These are phyloP conservation scores for Phrynocephalus versicolor DNA, from an alignment of 2,113 vertebrate species.

Conservation along the genomic window DNA sequence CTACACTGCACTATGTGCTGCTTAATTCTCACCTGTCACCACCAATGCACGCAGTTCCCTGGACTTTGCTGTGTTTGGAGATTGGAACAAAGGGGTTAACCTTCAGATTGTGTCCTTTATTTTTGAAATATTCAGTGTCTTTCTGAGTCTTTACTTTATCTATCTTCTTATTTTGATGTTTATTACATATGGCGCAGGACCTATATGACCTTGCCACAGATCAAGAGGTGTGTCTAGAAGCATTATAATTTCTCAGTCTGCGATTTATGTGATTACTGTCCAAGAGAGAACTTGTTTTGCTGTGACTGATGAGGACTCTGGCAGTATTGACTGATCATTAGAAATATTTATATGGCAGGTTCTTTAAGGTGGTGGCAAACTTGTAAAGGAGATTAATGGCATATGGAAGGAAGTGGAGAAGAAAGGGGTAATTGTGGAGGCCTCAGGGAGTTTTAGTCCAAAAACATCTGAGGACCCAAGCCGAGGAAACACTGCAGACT, in stretches of 20 bases:
- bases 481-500: too few relatives aligned
- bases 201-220: constrained; percentile 72
- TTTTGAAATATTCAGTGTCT: constrained; percentile 3
- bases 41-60: not conserved
- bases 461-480: too few relatives aligned
- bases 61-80: constrained; percentile 5
- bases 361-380: constrained; percentile 56
- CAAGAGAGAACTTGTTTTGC: constrained; percentile 71
- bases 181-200: constrained; percentile 44
- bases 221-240: constrained; percentile 70
- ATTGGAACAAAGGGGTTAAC: constrained; percentile 12
- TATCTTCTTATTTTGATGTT: constrained; percentile 55
- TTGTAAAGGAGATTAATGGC: constrained; percentile 60
- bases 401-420: constrained; percentile 21
- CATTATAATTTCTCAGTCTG: constrained; percentile 72
- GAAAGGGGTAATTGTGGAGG: too few relatives aligned
- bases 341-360: constrained; percentile 75
- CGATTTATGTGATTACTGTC: constrained; percentile 72
- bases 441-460: too few relatives aligned
- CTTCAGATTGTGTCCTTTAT: constrained; percentile 29
- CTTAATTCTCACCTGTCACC: not conserved
- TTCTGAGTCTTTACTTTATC: constrained; percentile 48
- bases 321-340: constrained; percentile 74
- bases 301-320: constrained; percentile 70
- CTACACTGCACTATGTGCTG: not conserved